A percentile compares a stretch with the other conserved stretches of the same genome.
These are phyloP conservation scores for Panopea generosa DNA, from an alignment of 2,888 invertebrate genomes.

Conservation along the genomic window DNA sequence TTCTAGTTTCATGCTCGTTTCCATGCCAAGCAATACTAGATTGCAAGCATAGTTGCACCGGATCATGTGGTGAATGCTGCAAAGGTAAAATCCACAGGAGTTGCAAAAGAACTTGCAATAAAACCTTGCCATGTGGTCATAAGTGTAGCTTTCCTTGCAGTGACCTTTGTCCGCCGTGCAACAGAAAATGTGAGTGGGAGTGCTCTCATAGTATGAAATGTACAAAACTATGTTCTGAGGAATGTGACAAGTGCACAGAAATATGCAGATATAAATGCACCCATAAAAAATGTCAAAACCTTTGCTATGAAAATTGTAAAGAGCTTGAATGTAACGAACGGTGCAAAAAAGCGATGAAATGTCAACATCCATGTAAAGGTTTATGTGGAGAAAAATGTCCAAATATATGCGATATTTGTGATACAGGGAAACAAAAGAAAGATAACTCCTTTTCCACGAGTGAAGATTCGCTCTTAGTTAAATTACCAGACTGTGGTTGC, in stretches of 20 bases:
- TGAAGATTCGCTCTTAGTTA: constrained; percentile 85
- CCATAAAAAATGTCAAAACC: constrained; percentile 75
- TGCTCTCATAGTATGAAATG: constrained; percentile 80
- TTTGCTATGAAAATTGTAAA: constrained; percentile 82
- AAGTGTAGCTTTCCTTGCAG: constrained; percentile 83
- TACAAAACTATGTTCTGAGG: constrained; percentile 74
- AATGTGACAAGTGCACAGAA: constrained; percentile 80
- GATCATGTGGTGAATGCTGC: constrained; percentile 82
- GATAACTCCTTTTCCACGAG: constrained; percentile 87
- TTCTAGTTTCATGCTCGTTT: constrained; percentile 81
- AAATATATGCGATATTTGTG: constrained; percentile 75
- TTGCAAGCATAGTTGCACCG: constrained; percentile 76
- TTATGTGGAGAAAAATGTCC: constrained; percentile 86
- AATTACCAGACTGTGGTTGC: constrained; percentile 80
- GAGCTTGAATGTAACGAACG: constrained; percentile 80
- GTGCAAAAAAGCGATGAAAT: constrained; percentile 83
- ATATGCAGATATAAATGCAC: constrained; percentile 79
- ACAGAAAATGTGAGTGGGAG: constrained; percentile 79
- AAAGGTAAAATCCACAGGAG: constrained; percentile 88
- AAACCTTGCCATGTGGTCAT: constrained; percentile 86
- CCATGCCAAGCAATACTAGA: constrained; percentile 64
- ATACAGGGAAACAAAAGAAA: constrained; percentile 78
- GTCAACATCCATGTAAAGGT: constrained; percentile 88
- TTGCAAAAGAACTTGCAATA: constrained; percentile 88
- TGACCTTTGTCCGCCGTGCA: constrained; percentile 83